Conservation (phyloP, 2,888 invertebrate genomes). For the Chrysolina americana region DNA sequence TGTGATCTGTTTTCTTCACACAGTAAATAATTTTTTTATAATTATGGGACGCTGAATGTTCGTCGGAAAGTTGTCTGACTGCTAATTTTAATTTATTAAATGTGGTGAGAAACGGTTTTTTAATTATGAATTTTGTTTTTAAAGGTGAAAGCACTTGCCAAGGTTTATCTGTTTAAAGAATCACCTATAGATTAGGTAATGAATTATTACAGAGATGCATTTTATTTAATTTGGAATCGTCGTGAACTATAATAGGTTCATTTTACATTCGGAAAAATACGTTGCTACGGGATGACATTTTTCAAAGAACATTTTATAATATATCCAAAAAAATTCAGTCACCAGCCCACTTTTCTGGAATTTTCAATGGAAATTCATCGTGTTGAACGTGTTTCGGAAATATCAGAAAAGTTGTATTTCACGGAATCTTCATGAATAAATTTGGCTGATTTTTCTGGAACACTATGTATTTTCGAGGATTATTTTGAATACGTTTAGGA, state of each 20-base stretch:
- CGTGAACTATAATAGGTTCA: slow-evolving; percentile 2
- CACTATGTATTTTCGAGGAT: neutral
- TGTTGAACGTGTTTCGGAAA: no score
- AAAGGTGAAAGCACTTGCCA: slow-evolving; percentile 56
- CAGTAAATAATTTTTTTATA: neutral
- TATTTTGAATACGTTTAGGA: neutral
- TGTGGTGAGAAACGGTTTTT: slow-evolving; percentile 55
- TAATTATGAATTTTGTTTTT: slow-evolving; percentile 51
- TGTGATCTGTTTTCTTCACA: neutral
- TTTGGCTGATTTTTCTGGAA: no score
- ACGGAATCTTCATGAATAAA: no score
- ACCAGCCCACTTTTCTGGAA: no score
- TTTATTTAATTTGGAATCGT: slow-evolving; percentile 5
- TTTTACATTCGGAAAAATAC: neutral
- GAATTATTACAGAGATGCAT: neutral
- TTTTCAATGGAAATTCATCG: no score
- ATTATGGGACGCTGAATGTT: slow-evolving; percentile 1
- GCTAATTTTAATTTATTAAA: slow-evolving; percentile 51
- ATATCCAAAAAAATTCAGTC: no score
- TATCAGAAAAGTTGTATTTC: no score
- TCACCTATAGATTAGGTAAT: slow-evolving; percentile 42
- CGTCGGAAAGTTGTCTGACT: slow-evolving; percentile 50
- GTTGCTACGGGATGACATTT: neutral
- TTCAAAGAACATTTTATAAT: no score
- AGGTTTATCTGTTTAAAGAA: slow-evolving; percentile 51